phyloP scores from a whole-genome alignment of 2,797 vertebrate species.

The Apogon talboti region DNA sequence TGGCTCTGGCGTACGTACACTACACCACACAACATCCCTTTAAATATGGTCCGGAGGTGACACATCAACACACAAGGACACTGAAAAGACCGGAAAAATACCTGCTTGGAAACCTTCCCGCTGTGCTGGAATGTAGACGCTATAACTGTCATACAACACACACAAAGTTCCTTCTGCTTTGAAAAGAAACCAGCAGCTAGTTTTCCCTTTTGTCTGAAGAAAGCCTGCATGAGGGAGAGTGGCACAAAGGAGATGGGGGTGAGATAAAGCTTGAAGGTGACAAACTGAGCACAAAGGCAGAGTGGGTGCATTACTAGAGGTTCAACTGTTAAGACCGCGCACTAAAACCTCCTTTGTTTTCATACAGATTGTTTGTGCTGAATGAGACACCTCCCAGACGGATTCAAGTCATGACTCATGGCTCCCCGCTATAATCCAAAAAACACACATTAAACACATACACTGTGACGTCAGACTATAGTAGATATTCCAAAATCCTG shows the following conservation, averaged over 20 bases:
- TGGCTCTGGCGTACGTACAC: conserved; percentile 90
- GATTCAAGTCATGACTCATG: conserved; percentile 47
- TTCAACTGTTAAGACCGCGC: conserved; percentile 46
- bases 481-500: conserved; percentile 14
- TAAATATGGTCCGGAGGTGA: conserved; percentile 27
- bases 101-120: conserved; percentile 73
- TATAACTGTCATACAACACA: conserved; percentile 66
- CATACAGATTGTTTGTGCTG: conserved; percentile 23
- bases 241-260: conserved; percentile 69
- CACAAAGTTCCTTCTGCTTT: conserved; percentile 46
- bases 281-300: conserved; percentile 76
- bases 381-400: conserved; percentile 47
- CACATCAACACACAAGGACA: conserved; percentile 36
- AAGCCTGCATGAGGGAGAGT: conserved; percentile 47
- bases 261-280: conserved; percentile 72
- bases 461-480: not conserved
- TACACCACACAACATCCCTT: conserved; percentile 6
- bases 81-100: conserved; percentile 36
- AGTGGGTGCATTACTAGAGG: conserved; percentile 52
- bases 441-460: conserved; percentile 11
- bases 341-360: conserved; percentile 68
- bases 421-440: conserved; percentile 19
- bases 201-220: conserved; percentile 71
- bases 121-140: conserved; percentile 78
- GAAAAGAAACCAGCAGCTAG: conserved; percentile 57